Evolutionary conservation across 2,797 vertebrate genomes (phyloP), one percentile per base, ranked within the genome.

Genomic region (Lepidocolaptes lacrymiger): DNA sequence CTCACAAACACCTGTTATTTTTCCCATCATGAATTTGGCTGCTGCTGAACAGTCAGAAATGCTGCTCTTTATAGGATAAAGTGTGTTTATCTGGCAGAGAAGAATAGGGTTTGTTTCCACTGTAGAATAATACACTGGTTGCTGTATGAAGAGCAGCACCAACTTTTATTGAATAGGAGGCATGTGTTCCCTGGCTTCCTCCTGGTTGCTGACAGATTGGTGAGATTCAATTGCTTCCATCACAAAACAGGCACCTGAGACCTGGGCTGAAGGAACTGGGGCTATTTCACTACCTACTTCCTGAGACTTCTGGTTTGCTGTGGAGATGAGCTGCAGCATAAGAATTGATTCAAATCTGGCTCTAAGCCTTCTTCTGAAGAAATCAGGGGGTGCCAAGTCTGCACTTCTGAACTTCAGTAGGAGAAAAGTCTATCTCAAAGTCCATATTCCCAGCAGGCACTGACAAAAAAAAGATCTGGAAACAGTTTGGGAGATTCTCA

Each of bases 1-100:
- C 93, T 93, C 91, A 95, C 91, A 95, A 96, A 96, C 93, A 95
- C 96, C 96, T 95, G 95, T 80, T 97, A 96, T 96, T 97, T 96
- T 97, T 94, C 96, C 95, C 91, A 96, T 94, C 51, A 0, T 92
- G 92, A 91, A 44, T 85, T 93, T 95, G 96, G 91, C 91, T 81
- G 88, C 89, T 83, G 56, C 75, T 79, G 85, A 94, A 93, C 94
- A 95, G 89, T 95, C 93, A 96, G 71, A 93, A 95, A 93, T 36
- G 30, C 61, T 91, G 89, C 74, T 97, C 86, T 93, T 96, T 94
- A 91, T 43, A 88, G 94, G 95, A 89, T 86, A 86, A 88, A 95
- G 85, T 62, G 81, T 92, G 92, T 93, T 96, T 93, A 66, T 90
- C 93, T 96, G 88, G 61, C 81, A 87, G 73, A 93, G 80, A 93